These are phyloP conservation scores for Eriosoma lanigerum DNA, from an alignment of 1,140 invertebrate genomes.

Conservation along the genomic window DNA sequence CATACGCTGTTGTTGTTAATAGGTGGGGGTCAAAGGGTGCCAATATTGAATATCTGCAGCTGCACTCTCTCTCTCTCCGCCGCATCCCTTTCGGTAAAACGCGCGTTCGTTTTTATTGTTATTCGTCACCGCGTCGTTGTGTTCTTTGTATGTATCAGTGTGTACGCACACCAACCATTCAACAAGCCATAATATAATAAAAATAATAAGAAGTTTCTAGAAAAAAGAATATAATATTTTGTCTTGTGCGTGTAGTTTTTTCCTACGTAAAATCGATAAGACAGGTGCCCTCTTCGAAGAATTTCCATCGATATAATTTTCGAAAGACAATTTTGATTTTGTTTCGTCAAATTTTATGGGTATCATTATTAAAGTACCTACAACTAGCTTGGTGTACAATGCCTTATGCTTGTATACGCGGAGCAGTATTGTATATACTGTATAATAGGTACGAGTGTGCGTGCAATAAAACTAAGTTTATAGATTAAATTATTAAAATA, in stretches of 20 bases:
- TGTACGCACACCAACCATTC: background rate
- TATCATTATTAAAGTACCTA: no score
- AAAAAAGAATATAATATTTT: background rate
- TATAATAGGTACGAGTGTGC: no score
- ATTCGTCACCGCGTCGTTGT: slow-evolving; percentile 8
- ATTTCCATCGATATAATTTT: no score
- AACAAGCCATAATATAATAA: background rate
- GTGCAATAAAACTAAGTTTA: no score
- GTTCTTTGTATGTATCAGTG: background rate
- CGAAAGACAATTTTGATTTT: no score
- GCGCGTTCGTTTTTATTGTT: slow-evolving; percentile 33
- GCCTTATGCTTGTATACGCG: no score
- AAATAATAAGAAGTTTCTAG: background rate
- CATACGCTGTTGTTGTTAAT: background rate
- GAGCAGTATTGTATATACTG: no score
- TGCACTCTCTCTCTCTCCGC: background rate
- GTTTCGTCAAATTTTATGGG: no score
- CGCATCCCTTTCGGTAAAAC: slow-evolving; percentile 33
- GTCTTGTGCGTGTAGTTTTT: no score
- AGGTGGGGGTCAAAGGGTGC: slow-evolving; percentile 50
- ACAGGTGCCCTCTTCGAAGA: background rate
- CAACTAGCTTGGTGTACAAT: no score
- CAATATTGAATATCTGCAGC: slow-evolving; percentile 51
- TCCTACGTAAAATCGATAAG: background rate
- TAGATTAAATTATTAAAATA: no score